Evolutionary conservation across 2,888 invertebrate genomes (phyloP), one percentile per base, ranked within the genome.

Genomic region (Xestia c-nigrum): DNA sequence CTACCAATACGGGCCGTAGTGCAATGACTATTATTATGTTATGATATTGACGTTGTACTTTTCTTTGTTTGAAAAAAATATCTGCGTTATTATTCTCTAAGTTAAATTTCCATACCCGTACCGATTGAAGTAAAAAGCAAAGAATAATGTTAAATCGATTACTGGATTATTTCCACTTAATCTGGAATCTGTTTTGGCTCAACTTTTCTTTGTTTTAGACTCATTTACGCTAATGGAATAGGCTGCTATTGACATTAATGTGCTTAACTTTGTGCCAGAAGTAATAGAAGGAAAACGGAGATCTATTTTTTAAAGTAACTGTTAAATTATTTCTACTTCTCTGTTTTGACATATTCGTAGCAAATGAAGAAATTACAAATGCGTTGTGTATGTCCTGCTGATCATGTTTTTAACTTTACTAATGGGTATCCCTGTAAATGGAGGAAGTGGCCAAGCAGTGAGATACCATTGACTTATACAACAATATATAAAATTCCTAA

Each of bases 131-230:
- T 67, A 40, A 40, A 40, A 63, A 72, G 4, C 47, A 72, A 72
- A 64, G 14, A 80, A 64, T 80, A 72, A 64, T 55, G 52, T 46
- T 72, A 24, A 65, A 74, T 65, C 65, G 24, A 74, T 57, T 59
- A 64, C 38, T 7, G 38, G 50, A 76, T 68, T 59, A 82, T 64
- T 64, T 50, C 57, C 57, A 46, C 50, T 61, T 80, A 52, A 80
- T 81, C 68, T 46, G 38, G 4, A 69, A 82, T 80, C 59, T 82
- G 65, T 70, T 59, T 55, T 66, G 77, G 50, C 43, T 57, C 47
- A 46, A 67, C 38, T 67, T 80, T 63, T 50, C 71, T 71, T 82
- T 82, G 83, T 80, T 69, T 61, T 68, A 65, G 16, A n/a, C 10
- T 76, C 65, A 66, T 82, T 78, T 61, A 21, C 40, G 14, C 43